These are phyloP conservation scores for Eupleurogrammus muticus DNA, from an alignment of 2,797 vertebrate species.

Conservation along the genomic window DNA sequence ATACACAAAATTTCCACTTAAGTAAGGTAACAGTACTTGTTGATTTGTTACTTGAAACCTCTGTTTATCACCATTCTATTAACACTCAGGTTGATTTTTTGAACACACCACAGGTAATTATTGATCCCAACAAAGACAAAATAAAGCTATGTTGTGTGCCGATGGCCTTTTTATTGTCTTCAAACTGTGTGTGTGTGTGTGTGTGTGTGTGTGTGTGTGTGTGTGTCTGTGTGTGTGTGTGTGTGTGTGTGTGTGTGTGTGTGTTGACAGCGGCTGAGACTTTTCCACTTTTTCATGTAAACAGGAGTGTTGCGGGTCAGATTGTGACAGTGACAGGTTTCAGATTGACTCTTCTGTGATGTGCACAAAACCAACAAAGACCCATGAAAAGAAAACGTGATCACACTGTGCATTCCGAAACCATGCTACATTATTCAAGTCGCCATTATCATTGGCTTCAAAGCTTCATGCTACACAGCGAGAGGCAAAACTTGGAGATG, in stretches of 20 bases:
- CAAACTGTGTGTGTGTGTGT: no score
- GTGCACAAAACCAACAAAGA: not conserved
- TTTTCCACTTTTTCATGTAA: not conserved
- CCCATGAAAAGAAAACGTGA: not conserved
- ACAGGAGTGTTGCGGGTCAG: not conserved
- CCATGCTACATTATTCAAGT: conserved; percentile 12
- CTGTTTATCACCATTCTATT: not conserved
- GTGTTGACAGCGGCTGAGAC: not conserved
- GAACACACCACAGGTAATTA: not conserved
- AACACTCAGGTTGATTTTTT: not conserved
- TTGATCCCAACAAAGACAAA: not conserved
- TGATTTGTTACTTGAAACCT: no score
- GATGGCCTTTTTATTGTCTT: no score
- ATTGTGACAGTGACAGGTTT: not conserved
- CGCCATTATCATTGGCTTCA: conserved; percentile 7
- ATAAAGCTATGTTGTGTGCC: not conserved
- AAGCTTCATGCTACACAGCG: not conserved
- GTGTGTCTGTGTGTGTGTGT: no score
- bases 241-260: not conserved
- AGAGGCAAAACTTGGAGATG: conserved; percentile 5
- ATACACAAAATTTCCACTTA: no score
- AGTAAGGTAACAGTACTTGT: no score
- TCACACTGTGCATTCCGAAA: not conserved
- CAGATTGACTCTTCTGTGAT: not conserved
- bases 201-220: no score